phyloP scores from a whole-genome alignment of 92 coral and sea anemone genomes.

The Parazoanthus atlanticus region DNA sequence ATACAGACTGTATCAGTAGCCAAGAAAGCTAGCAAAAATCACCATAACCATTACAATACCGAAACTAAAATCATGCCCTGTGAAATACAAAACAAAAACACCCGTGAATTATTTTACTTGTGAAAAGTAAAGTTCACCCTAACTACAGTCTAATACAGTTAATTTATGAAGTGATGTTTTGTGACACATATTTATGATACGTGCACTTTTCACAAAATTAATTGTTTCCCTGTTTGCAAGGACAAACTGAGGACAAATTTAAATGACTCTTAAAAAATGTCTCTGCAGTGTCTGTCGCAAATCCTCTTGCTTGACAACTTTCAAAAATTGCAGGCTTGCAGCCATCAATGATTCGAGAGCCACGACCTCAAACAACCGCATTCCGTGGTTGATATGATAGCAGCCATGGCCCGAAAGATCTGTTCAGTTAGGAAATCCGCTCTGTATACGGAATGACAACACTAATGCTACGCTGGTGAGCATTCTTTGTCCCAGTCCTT shows the following conservation, averaged over 20 bases:
- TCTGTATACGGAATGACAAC: background rate
- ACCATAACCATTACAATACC: too few species aligned
- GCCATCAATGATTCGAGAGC: background rate
- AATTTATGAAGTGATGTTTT: background rate
- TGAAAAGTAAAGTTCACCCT: background rate
- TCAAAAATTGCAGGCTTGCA: background rate
- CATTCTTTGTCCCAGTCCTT: slow-evolving; percentile 38
- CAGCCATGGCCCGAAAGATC: background rate
- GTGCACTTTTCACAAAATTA: background rate
- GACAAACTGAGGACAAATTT: too few species aligned
- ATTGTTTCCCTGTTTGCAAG: background rate
- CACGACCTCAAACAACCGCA: background rate
- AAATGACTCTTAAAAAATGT: background rate
- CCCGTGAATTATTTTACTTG: background rate
- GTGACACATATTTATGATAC: too few species aligned
- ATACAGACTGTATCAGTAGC: too few species aligned
- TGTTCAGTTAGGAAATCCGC: background rate
- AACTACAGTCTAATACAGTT: background rate
- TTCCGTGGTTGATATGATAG: background rate
- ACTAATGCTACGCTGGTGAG: background rate
- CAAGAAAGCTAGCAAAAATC: too few species aligned
- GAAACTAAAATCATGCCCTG: too few species aligned
- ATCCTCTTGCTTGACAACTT: too few species aligned
- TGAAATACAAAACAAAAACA: too few species aligned
- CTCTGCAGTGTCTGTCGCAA: too few species aligned